Percentiles rank a stretch among this genome's conserved stretches.
Evolutionary conservation across 2,113 vertebrate species (phyloP).

Genomic region (Felis chaus): DNA sequence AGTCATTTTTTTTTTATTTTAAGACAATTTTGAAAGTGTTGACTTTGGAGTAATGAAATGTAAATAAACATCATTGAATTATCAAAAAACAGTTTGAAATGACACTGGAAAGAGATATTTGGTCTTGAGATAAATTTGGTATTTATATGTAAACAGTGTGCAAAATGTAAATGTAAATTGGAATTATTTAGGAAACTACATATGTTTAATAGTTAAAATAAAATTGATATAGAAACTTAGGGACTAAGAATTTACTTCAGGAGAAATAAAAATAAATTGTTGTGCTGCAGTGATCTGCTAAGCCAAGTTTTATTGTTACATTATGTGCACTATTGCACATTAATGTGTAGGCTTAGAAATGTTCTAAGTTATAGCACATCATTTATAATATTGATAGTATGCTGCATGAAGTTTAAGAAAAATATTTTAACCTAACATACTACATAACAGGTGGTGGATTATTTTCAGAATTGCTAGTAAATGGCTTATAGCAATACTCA

Average conservation of each 20-base stretch:
- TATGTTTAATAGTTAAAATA: not conserved
- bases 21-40: not conserved
- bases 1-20: not conserved
- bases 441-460: not conserved
- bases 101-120: not conserved
- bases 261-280: not conserved
- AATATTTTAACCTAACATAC: not conserved
- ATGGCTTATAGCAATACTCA: not conserved
- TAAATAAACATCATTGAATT: not conserved
- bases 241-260: not conserved
- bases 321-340: not conserved
- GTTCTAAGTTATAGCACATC: not conserved
- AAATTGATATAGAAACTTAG: not conserved
- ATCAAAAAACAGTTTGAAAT: not conserved
- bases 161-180: not conserved
- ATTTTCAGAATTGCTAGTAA: conserved; percentile 24
- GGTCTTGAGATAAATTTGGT: not conserved
- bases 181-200: not conserved
- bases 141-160: not conserved
- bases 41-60: not conserved
- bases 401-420: not conserved
- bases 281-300: not conserved
- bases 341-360: not conserved
- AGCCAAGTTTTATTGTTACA: not conserved
- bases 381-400: not conserved